Conservation (phyloP, 2,888 invertebrate species). For the Pyrrhia umbra region DNA sequence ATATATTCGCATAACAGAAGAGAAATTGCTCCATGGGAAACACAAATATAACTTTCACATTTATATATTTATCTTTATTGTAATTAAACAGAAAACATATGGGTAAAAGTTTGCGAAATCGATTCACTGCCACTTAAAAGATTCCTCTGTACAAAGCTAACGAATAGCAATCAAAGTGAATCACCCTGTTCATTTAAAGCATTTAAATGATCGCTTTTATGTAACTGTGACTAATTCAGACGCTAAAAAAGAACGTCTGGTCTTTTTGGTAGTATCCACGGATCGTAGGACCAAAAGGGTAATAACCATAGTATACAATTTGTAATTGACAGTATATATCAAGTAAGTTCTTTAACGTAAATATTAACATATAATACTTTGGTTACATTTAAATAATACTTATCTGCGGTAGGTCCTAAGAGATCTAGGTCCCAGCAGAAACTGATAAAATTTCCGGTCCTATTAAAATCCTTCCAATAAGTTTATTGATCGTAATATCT, state of each 20-base stretch:
- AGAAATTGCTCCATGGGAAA: constrained; percentile 27
- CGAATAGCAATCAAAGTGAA: constrained; percentile 29
- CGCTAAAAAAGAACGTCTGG: background rate
- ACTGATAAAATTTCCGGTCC: constrained; percentile 34
- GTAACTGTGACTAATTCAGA: background rate
- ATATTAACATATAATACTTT: background rate
- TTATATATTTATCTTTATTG: background rate
- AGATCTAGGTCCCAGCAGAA: constrained; percentile 39
- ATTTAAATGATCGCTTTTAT: background rate
- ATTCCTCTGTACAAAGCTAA: constrained; percentile 28
- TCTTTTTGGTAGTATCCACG: background rate
- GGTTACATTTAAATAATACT: background rate
- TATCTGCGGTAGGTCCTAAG: constrained; percentile 3
- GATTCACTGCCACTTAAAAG: constrained; percentile 34
- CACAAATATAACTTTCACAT: constrained; percentile 41
- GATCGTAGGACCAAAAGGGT: background rate
- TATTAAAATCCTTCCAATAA: constrained; percentile 26
- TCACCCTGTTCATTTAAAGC: constrained; percentile 22
- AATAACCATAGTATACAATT: no score
- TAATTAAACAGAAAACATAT: constrained; percentile 38
- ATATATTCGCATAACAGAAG: background rate
- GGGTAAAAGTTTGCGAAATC: constrained; percentile 51
- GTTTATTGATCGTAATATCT: constrained; percentile 23
- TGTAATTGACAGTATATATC: background rate
- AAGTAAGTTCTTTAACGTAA: background rate